Evolutionary conservation across 2,113 vertebrate species (phyloP).

Genomic region (Periophthalmus modestus): DNA sequence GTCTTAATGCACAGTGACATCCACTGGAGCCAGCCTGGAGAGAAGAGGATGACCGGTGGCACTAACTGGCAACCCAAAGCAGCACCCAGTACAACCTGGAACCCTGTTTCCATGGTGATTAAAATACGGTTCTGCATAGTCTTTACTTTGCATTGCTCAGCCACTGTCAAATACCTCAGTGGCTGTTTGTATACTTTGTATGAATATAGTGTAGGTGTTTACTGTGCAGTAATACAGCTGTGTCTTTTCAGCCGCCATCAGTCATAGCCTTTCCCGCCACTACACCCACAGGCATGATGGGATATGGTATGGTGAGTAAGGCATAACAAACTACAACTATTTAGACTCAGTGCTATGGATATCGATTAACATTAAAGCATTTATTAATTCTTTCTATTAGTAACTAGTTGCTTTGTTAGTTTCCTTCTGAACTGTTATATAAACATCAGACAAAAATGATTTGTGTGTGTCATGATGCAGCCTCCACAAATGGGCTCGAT

Average conservation of each 20-base stretch:
- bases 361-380: neutral
- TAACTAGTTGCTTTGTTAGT: neutral
- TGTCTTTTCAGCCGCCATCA: constrained; percentile 82
- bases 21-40: constrained; percentile 97
- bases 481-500: constrained; percentile 92
- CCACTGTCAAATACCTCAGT: neutral
- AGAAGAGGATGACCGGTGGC: constrained; percentile 96
- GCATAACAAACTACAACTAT: neutral
- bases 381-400: neutral
- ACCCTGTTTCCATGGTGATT: constrained; percentile 94
- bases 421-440: neutral
- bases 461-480: constrained; percentile 64
- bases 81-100: constrained; percentile 94
- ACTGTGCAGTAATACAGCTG: constrained; percentile 17
- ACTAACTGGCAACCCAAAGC: constrained; percentile 98
- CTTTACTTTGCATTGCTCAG: neutral
- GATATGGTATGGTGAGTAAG: constrained; percentile 91
- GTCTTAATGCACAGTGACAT: constrained; percentile 85
- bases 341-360: neutral
- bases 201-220: neutral
- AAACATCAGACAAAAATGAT: neutral
- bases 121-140: constrained; percentile 9
- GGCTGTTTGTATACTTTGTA: neutral
- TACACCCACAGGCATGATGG: constrained; percentile 96
- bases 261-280: constrained; percentile 98